Base-by-base conservation (phyloP, 2,113 vertebrate genomes). In the Ranitomeya variabilis region DNA sequence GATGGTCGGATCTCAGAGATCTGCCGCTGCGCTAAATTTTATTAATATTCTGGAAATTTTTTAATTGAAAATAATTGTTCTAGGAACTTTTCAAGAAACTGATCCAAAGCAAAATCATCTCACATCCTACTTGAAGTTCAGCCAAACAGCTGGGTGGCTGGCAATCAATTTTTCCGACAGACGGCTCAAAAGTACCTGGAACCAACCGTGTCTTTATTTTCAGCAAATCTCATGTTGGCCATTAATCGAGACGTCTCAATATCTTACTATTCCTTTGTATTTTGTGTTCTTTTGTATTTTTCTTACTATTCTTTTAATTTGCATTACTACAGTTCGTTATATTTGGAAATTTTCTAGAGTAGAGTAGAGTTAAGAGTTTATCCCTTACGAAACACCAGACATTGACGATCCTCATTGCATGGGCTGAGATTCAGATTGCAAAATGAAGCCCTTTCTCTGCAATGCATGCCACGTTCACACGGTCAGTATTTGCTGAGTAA, bases 91-190 rank as follows among this genome's bases (percentile, higher is more conserved):
- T 81, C 79, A 81, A 62, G 26, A 64, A 82, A 45, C 18, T 14
- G 37, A 45, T 59, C 80, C 80, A 83, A 66, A 66, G 15, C 37
- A 14, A 83, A 83, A 66, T 66, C 80, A n/a, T 66, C 80, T 83
- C 23, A 66, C 31, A 82, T 82, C 80, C 59, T 82, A 37, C 60
- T 52, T 83, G 80, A 66, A 19, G 16, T 51, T 52, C 26, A 45
- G 60, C 80, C 80, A 83, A 66, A 37, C 80, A 83, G 80, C 80
- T 83, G 60, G 80, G 59, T 81, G 59, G 80, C 80, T 81, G 80
- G 80, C 26, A 16, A 81, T 81, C 80, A 81, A 31, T 62, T 81
- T 81, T 81, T 62, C 80, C 55, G 8, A 62, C 51, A 80, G n/a
- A 37, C 26, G 11, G 57, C 26, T 81, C 79, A 81, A 62, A 81